Evolutionary conservation across 2,113 vertebrate species (phyloP).

Genomic region (Gnathonemus echidnorhynchus): DNA sequence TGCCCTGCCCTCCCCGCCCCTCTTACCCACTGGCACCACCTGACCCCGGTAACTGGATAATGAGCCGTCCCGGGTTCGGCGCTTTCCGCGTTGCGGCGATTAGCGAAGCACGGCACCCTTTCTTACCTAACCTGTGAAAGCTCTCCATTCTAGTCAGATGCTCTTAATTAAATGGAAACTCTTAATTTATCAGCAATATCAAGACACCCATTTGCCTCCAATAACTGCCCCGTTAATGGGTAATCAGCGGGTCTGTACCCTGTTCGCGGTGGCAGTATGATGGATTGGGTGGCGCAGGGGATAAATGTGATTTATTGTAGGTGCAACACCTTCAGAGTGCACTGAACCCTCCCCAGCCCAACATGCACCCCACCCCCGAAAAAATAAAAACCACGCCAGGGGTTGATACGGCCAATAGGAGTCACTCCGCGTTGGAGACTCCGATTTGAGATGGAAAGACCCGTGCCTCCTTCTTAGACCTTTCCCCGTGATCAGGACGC

Average conservation of each 20-base stretch:
- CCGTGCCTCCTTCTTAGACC: not conserved
- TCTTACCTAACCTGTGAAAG: constrained; percentile 17
- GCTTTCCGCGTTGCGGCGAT: constrained; percentile 23
- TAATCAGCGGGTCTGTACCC: constrained; percentile 28
- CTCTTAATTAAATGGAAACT: constrained; percentile 37
- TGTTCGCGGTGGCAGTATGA: constrained; percentile 22
- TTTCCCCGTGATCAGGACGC: not conserved
- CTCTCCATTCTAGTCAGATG: constrained; percentile 28
- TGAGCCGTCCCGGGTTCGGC: constrained; percentile 24
- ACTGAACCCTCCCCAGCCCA: not conserved
- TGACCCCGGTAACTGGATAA: constrained; percentile 33
- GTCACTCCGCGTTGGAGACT: not conserved
- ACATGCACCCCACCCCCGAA: not conserved
- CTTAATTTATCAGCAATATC: constrained; percentile 37
- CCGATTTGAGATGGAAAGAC: not conserved
- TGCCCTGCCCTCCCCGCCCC: not conserved
- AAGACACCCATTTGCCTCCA: constrained; percentile 31
- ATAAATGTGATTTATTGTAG: constrained; percentile 25
- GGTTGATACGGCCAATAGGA: not conserved
- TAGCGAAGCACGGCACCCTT: constrained; percentile 4
- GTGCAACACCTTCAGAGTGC: constrained; percentile 10
- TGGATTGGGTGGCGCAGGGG: constrained; percentile 25
- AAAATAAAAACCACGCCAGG: not conserved
- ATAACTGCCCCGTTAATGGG: constrained; percentile 28
- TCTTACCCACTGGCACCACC: constrained; percentile 19